These are phyloP conservation scores for Drosophila siamana DNA, from an alignment of 2,888 invertebrate species.

Conservation along the genomic window DNA sequence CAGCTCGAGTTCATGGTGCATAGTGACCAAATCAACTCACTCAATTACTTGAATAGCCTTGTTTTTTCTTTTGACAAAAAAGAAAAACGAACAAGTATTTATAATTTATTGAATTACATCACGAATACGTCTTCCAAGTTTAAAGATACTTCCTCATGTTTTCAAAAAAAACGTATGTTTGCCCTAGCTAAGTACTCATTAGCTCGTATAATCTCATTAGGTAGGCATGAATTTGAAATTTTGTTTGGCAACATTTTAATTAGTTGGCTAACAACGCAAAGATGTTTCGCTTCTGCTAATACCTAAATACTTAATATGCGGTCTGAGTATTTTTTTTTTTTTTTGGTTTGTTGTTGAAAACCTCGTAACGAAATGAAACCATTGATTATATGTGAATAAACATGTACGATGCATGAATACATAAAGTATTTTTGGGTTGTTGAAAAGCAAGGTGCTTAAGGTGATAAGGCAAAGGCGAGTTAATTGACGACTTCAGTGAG, in stretches of 20 bases:
- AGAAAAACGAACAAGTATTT: neutral
- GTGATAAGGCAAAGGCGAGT: conserved; percentile 3
- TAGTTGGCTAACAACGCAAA: neutral
- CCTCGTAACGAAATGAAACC: conserved; percentile 12
- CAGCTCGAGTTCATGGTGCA: neutral
- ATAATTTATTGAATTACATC: neutral
- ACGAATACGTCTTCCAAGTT: neutral
- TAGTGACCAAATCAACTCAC: neutral
- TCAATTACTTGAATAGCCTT: neutral
- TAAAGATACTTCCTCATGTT: neutral
- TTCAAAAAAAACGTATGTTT: neutral
- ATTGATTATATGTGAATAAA: conserved; percentile 8
- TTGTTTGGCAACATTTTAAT: neutral
- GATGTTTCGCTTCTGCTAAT: neutral
- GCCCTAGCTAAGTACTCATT: neutral
- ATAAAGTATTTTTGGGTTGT: neutral
- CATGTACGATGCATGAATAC: conserved; percentile 2
- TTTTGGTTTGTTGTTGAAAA: neutral
- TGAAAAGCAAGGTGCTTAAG: neutral
- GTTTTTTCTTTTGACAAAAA: neutral
- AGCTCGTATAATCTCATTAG: neutral
- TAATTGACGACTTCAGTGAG: conserved; percentile 10
- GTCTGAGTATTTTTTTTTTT: conserved; percentile 6
- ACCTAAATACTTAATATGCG: conserved; percentile 22
- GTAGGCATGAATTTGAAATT: neutral